Evolutionary conservation across 2,113 vertebrate genomes (phyloP).

Genomic region (Scartelaos histophorus): DNA sequence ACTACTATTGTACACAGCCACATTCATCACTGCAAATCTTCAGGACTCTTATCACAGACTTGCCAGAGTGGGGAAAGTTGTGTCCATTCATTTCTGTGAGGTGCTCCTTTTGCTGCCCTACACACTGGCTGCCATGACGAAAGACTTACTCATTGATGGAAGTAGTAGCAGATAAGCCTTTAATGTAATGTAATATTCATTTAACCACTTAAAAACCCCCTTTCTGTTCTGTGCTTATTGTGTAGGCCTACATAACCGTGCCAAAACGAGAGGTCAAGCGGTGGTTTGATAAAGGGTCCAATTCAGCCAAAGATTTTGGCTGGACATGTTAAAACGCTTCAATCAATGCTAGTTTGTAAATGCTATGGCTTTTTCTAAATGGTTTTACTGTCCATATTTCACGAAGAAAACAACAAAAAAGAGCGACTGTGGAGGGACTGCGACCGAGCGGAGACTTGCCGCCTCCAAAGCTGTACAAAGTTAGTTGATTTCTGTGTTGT

Average conservation of each 20-base stretch:
- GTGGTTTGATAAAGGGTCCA: slow-evolving; percentile 51
- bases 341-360: slow-evolving; percentile 76
- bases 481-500: slow-evolving; percentile 78
- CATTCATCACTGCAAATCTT: slow-evolving; percentile 43
- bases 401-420: slow-evolving; percentile 26
- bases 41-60: slow-evolving; percentile 34
- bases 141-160: slow-evolving; percentile 8
- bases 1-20: slow-evolving; percentile 21
- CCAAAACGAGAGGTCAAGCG: slow-evolving; percentile 68
- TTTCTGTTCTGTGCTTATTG: slow-evolving; percentile 74
- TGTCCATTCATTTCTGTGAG: slow-evolving; percentile 18
- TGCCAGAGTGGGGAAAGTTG: slow-evolving; percentile 40
- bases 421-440: slow-evolving; percentile 43
- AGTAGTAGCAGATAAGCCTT: slow-evolving; percentile 20
- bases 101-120: slow-evolving; percentile 64
- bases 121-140: slow-evolving; percentile 30
- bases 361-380: slow-evolving; percentile 73
- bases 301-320: slow-evolving; percentile 64
- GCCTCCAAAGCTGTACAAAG: slow-evolving; percentile 77
- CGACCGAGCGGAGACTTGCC: slow-evolving; percentile 46
- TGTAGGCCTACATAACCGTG: slow-evolving; percentile 69
- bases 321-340: slow-evolving; percentile 58
- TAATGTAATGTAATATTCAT: slow-evolving; percentile 24
- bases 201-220: slow-evolving; percentile 81
- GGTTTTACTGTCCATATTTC: slow-evolving; percentile 64